Conservation (phyloP, 2,888 invertebrate genomes). For the Dinocampus coccinellae region DNA sequence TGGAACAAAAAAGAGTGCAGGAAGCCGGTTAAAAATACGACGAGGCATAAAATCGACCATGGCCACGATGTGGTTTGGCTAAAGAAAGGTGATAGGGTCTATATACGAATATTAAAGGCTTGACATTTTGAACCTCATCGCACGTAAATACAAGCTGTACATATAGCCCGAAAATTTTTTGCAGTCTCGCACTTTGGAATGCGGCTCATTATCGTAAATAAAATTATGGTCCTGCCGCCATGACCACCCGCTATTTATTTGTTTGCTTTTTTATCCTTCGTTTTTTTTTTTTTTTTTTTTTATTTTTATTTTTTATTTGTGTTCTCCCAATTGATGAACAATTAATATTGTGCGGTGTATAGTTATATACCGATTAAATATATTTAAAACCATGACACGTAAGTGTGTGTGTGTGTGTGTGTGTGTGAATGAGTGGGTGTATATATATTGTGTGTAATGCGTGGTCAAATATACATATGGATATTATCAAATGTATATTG, state of each 20-base stretch:
- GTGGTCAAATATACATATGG: constrained; percentile 10
- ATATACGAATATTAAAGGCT: constrained; percentile 1
- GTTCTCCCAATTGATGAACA: background rate
- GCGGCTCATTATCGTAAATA: constrained; percentile 34
- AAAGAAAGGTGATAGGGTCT: constrained; percentile 16
- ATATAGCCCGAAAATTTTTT: background rate
- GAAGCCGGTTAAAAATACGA: constrained; percentile 19
- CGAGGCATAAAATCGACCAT: constrained; percentile 20
- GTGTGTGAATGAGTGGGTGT: background rate
- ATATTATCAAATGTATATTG: constrained; percentile 9
- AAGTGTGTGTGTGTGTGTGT: background rate
- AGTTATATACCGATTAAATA: background rate
- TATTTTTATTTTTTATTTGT: background rate
- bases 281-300: background rate
- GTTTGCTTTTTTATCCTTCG: background rate
- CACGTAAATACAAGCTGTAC: background rate
- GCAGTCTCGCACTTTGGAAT: background rate
- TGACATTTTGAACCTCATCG: background rate
- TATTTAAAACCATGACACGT: background rate
- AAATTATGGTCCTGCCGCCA: constrained; percentile 20
- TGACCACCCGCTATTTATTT: background rate
- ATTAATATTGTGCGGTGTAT: background rate
- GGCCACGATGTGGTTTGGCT: background rate
- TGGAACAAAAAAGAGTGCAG: constrained; percentile 9
- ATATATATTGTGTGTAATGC: constrained; percentile 15